These are phyloP conservation scores for Nothobranchius furzeri DNA, from an alignment of 2,113 vertebrate genomes.

Conservation along the genomic window DNA sequence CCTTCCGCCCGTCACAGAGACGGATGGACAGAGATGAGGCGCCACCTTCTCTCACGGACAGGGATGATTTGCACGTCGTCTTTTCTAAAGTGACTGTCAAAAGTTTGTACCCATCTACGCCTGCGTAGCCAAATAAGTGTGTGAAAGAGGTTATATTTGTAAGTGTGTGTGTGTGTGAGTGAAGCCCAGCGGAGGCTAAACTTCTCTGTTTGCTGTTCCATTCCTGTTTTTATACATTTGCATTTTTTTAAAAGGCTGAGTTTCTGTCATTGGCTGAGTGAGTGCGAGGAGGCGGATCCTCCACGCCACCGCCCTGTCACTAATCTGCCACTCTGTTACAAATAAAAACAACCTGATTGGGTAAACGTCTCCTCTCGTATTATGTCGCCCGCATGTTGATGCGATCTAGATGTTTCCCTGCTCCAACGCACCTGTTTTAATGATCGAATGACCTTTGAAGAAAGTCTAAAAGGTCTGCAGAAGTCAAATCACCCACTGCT, in stretches of 20 bases:
- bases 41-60: slow-evolving; percentile 67
- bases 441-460: too few relatives aligned
- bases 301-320: slow-evolving; percentile 79
- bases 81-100: slow-evolving; percentile 79
- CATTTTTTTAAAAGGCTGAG: slow-evolving; percentile 83
- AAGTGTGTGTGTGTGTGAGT: slow-evolving; percentile 56
- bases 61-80: slow-evolving; percentile 74
- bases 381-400: too few relatives aligned
- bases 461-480: too few relatives aligned
- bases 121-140: slow-evolving; percentile 79
- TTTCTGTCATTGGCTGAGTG: slow-evolving; percentile 81
- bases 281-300: slow-evolving; percentile 77
- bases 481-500: too few relatives aligned
- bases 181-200: slow-evolving; percentile 65
- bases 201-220: slow-evolving; percentile 79
- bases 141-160: slow-evolving; percentile 58
- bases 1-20: slow-evolving; percentile 38
- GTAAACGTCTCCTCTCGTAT: slow-evolving; percentile 55
- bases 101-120: slow-evolving; percentile 78
- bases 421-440: too few relatives aligned
- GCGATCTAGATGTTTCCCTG: background rate
- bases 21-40: slow-evolving; percentile 49
- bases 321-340: slow-evolving; percentile 86
- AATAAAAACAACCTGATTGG: slow-evolving; percentile 82
- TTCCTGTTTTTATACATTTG: slow-evolving; percentile 86